Percentiles rank a stretch among this genome's conserved stretches.
Conservation (phyloP, 2,888 invertebrate species). For the Tetrapedia diversipes region DNA sequence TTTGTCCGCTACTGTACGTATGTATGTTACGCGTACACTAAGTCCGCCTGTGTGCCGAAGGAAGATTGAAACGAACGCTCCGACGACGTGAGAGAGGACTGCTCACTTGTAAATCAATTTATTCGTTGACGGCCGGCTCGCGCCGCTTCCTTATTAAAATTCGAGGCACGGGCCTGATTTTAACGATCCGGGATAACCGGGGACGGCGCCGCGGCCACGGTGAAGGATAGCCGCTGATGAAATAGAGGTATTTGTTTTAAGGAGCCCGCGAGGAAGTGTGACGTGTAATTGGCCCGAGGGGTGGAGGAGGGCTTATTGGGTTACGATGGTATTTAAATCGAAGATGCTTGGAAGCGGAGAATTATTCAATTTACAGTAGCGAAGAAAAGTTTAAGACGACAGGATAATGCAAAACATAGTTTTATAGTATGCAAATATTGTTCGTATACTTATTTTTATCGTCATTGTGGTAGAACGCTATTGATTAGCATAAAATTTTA, state of each 20-base stretch:
- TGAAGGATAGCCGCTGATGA: slow-evolving; percentile 10
- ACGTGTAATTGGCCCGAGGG: neutral
- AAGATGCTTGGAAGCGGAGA: no score
- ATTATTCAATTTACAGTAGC: no score
- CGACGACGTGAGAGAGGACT: slow-evolving; percentile 19
- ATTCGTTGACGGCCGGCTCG: slow-evolving; percentile 39
- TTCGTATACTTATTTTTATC: no score
- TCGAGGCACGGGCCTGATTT: slow-evolving; percentile 47
- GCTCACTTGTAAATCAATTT: slow-evolving; percentile 53
- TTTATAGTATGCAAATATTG: no score
- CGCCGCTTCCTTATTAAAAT: slow-evolving; percentile 45
- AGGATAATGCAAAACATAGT: no score
- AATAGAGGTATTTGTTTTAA: slow-evolving; percentile 27
- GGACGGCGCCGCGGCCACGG: neutral
- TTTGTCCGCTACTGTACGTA: no score
- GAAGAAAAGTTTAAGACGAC: no score
- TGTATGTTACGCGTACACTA: no score
- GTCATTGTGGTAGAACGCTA: no score
- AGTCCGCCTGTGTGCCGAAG: neutral
- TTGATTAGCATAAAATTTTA: no score
- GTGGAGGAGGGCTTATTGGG: neutral
- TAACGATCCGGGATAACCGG: slow-evolving; percentile 36
- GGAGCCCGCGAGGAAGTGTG: neutral
- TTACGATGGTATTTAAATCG: neutral
- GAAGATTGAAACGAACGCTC: slow-evolving; percentile 40